phyloP scores from a whole-genome alignment of 2,888 invertebrate genomes.

The Mylabris sibirica region DNA sequence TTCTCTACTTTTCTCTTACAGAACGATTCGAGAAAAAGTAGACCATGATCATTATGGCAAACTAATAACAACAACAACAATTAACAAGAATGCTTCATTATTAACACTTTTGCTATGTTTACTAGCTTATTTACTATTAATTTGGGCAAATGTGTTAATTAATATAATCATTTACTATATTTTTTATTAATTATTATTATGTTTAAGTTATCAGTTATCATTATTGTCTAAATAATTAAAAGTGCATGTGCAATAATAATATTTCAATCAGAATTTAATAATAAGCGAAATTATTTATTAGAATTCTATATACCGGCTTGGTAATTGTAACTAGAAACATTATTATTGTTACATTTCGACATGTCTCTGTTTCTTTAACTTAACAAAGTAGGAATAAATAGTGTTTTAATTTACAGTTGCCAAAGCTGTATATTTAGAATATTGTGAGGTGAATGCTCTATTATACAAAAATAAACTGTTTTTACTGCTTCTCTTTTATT shows the following conservation, averaged over 20 bases:
- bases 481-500: neutral
- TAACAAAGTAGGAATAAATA: too few relatives aligned
- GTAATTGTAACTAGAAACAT: too few relatives aligned
- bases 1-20: slow-evolving; percentile 14
- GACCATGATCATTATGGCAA: slow-evolving; percentile 20
- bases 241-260: slow-evolving; percentile 31
- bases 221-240: neutral
- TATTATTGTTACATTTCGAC: too few relatives aligned
- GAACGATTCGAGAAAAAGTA: slow-evolving; percentile 29
- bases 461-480: neutral
- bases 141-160: slow-evolving; percentile 31
- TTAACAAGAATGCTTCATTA: slow-evolving; percentile 15
- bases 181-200: neutral
- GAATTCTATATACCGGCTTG: neutral
- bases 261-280: neutral
- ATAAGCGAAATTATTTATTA: neutral
- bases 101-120: slow-evolving; percentile 30
- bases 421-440: neutral
- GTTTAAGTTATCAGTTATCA: too few relatives aligned
- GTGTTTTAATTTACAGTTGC: neutral
- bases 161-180: slow-evolving; percentile 13
- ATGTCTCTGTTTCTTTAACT: too few relatives aligned
- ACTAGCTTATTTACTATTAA: slow-evolving; percentile 22
- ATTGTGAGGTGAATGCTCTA: neutral
- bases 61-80: slow-evolving; percentile 18